These are phyloP conservation scores for Cassiopea xamachana DNA, from an alignment of 30 jellyfish, hydroid and myxozoan species.

Conservation along the genomic window DNA sequence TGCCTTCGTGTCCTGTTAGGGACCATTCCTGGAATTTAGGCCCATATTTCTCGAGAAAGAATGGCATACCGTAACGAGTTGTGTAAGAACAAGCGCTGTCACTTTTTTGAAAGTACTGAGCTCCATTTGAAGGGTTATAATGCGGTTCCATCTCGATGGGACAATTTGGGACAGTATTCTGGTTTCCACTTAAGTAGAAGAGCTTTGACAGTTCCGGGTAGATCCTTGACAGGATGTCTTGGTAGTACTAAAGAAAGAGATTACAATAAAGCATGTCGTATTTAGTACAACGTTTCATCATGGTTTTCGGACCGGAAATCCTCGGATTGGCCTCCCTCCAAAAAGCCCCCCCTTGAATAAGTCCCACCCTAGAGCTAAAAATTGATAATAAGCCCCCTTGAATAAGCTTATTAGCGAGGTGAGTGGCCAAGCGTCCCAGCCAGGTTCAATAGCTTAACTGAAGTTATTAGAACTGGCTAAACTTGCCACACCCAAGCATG, in stretches of 20 bases:
- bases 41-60: conserved; percentile 93
- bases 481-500: no score
- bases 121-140: conserved; percentile 95
- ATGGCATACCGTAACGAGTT: conserved; percentile 87
- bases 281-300: no score
- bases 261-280: no score
- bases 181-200: conserved; percentile 87
- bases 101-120: conserved; percentile 82
- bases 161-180: conserved; percentile 93
- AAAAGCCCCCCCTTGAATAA: no score
- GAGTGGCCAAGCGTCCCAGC: no score
- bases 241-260: conserved; percentile 65
- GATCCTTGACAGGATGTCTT: conserved; percentile 70
- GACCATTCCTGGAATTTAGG: conserved; percentile 99
- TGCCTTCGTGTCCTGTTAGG: conserved; percentile 93
- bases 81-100: conserved; percentile 80
- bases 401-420: no score
- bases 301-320: no score
- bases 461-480: no score
- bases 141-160: conserved; percentile 93
- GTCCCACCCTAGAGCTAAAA: no score
- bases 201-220: conserved; percentile 65
- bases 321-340: no score
- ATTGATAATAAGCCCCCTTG: no score
- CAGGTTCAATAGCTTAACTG: no score